A percentile compares a stretch with the other conserved stretches of the same genome.
Evolutionary conservation across 2,113 vertebrate genomes (phyloP).

Genomic region (Cryptomyrus ogoouensis): DNA sequence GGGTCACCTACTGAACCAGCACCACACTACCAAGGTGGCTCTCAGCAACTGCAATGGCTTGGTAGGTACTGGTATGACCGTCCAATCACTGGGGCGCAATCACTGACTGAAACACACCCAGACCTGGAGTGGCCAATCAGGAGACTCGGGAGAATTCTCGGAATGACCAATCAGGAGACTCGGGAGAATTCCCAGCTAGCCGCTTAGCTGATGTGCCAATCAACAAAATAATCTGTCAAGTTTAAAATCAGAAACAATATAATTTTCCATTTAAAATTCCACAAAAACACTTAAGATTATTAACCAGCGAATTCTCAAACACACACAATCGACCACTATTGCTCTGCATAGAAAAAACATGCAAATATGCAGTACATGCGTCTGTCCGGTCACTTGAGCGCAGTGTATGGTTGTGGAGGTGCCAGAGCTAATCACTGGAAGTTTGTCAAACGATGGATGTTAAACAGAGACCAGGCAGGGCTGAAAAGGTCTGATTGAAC

Average conservation of each 20-base stretch:
- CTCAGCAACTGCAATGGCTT: conserved; percentile 97
- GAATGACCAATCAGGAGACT: too few species aligned
- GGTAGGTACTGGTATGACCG: conserved; percentile 62
- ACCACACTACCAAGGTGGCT: conserved; percentile 81
- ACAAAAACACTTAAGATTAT: neutral
- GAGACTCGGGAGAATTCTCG: neutral
- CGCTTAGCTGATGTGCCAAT: neutral
- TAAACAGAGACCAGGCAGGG: neutral
- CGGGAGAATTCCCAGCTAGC: too few species aligned
- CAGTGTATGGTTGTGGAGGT: neutral
- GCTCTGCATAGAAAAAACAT: neutral
- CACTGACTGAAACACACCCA: neutral
- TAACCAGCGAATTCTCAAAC: neutral
- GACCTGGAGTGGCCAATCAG: neutral
- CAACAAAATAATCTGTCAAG: neutral
- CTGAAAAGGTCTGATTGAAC: neutral
- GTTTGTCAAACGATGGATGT: neutral
- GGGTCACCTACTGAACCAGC: conserved; percentile 83
- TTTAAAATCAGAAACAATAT: neutral
- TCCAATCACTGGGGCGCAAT: neutral
- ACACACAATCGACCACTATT: neutral
- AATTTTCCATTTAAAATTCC: neutral
- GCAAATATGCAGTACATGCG: neutral
- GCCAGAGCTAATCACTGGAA: neutral
- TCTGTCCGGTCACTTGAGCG: neutral